phyloP scores from a whole-genome alignment of 2,888 invertebrate genomes.

The Tinea trinotella region DNA sequence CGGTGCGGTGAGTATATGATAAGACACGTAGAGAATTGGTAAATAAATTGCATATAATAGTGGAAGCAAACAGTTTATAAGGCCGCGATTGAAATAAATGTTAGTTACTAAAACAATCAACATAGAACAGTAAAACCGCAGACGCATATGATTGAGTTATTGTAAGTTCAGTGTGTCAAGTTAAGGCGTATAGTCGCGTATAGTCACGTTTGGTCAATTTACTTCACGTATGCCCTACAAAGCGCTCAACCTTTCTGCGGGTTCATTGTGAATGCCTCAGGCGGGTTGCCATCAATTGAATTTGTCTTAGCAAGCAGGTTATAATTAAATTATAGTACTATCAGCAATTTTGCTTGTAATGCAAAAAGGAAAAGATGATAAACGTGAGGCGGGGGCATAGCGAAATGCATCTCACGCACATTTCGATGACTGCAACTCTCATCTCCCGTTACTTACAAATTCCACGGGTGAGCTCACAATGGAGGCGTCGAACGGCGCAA shows the following conservation, averaged over 20 bases:
- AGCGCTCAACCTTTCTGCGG: slow-evolving; percentile 26
- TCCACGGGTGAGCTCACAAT: slow-evolving; percentile 48
- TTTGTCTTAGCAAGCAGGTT: background rate
- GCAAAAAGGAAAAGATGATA: slow-evolving; percentile 18
- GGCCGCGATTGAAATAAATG: background rate
- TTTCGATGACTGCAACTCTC: slow-evolving; percentile 44
- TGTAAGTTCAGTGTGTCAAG: slow-evolving; percentile 18
- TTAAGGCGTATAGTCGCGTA: slow-evolving; percentile 27
- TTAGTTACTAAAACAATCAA: background rate
- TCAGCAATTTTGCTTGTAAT: background rate
- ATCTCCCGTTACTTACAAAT: slow-evolving; percentile 56
- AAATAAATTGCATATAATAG: background rate
- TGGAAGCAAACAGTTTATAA: background rate
- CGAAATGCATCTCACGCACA: slow-evolving; percentile 49
- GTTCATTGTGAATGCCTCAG: slow-evolving; percentile 15
- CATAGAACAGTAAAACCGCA: slow-evolving; percentile 15
- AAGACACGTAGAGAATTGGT: background rate
- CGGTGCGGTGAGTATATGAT: slow-evolving; percentile 1
- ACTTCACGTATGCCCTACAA: slow-evolving; percentile 26
- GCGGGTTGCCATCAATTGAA: background rate
- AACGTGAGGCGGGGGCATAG: slow-evolving; percentile 31
- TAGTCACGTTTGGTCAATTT: slow-evolving; percentile 29
- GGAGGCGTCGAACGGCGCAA: slow-evolving; percentile 37
- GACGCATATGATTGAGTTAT: slow-evolving; percentile 21
- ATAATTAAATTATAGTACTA: background rate